Evolutionary conservation across 2,888 invertebrate genomes (phyloP).

Genomic region (Leptinotarsa peninsularis): DNA sequence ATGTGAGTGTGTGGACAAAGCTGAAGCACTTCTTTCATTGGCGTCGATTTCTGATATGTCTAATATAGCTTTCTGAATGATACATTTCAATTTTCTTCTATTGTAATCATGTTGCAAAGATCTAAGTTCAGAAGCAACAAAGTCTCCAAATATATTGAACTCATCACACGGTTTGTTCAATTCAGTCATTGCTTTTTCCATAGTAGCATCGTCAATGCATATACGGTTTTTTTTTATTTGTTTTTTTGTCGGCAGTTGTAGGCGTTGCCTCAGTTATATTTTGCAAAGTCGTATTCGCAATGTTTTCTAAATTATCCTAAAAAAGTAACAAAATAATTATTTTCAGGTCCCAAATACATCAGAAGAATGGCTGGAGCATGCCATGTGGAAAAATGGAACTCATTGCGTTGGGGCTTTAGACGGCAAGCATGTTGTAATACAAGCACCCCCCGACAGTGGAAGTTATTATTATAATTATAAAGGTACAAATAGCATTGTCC

Average conservation of each 20-base stretch:
- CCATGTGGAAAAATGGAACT: neutral
- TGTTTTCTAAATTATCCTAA: conserved; percentile 10
- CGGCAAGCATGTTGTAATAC: neutral
- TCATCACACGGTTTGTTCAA: conserved; percentile 10
- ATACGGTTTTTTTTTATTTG: neutral
- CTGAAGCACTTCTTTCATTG: conserved; percentile 2
- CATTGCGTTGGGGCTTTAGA: neutral
- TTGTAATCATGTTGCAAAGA: neutral
- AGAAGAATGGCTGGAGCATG: neutral
- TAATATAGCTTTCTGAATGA: conserved; percentile 7
- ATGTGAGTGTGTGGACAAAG: neutral
- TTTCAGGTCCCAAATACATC: neutral
- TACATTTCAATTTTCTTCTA: conserved; percentile 10
- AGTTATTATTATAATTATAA: conserved; percentile 11
- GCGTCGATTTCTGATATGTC: conserved; percentile 3
- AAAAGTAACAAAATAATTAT: neutral
- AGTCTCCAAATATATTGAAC: conserved; percentile 4
- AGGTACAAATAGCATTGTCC: neutral
- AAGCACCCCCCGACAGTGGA: neutral
- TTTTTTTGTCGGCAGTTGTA: conserved; percentile 6
- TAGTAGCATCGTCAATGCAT: neutral
- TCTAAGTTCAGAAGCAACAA: conserved; percentile 10
- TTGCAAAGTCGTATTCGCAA: conserved; percentile 2
- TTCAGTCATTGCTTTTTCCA: conserved; percentile 10
- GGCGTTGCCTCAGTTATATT: neutral